A percentile compares a stretch with the other conserved stretches of the same genome.
phyloP scores from a whole-genome alignment of 2,797 vertebrate genomes.

The Allobates femoralis region DNA sequence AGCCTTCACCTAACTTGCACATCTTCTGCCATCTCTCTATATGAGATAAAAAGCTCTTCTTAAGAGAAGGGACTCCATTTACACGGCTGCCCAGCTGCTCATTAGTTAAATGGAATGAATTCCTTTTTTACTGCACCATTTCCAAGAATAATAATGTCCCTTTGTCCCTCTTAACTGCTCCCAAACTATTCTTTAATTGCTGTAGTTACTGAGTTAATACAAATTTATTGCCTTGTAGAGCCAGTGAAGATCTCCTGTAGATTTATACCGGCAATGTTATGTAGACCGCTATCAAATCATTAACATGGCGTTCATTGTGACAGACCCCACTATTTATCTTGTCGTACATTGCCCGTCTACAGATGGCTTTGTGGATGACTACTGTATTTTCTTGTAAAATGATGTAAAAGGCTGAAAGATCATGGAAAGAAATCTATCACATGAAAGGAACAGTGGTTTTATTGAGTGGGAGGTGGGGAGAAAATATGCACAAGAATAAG shows the following conservation, averaged over 20 bases:
- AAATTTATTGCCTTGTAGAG: constrained; percentile 90
- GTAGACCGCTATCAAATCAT: constrained; percentile 89
- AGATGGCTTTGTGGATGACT: constrained; percentile 79
- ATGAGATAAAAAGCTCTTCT: constrained; percentile 66
- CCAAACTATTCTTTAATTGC: constrained; percentile 83
- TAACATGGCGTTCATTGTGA: constrained; percentile 85
- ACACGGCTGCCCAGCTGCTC: constrained; percentile 86
- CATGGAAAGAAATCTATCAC: constrained; percentile 21
- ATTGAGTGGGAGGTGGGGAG: constrained; percentile 13
- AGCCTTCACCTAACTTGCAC: constrained; percentile 69
- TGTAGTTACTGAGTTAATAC: constrained; percentile 93
- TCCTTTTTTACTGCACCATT: constrained; percentile 82
- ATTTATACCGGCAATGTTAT: constrained; percentile 87
- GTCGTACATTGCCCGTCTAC: constrained; percentile 74
- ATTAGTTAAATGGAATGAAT: constrained; percentile 90
- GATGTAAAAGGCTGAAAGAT: constrained; percentile 61
- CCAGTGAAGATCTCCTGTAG: constrained; percentile 87
- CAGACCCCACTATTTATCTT: constrained; percentile 76
- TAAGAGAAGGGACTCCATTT: constrained; percentile 77
- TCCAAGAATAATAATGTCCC: constrained; percentile 80
- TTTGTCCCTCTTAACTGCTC: constrained; percentile 88
- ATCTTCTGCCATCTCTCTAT: constrained; percentile 76
- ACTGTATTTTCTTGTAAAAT: constrained; percentile 72
- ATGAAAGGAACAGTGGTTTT: constrained; percentile 31
- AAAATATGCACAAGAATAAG: constrained; percentile 33